Conservation (phyloP, 2,888 invertebrate genomes). For the Portevinia maculata region DNA sequence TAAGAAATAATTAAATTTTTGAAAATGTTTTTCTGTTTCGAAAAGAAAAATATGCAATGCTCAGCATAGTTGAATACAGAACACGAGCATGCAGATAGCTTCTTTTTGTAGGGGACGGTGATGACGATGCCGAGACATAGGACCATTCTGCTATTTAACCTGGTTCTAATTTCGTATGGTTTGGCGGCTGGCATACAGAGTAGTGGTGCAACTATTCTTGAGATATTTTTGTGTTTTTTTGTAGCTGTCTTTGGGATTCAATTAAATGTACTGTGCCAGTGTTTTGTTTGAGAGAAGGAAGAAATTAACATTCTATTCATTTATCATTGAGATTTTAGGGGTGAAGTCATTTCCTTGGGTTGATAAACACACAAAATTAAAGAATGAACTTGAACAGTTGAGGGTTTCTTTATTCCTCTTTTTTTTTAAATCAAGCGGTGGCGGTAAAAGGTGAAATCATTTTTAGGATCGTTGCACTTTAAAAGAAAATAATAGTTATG, state of each 20-base stretch:
- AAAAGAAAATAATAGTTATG: no score
- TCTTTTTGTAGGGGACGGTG: slow-evolving; percentile 47
- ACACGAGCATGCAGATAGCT: slow-evolving; percentile 38
- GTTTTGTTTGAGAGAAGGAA: slow-evolving; percentile 50
- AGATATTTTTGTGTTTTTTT: slow-evolving; percentile 56
- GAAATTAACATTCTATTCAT: slow-evolving; percentile 43
- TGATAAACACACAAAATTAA: slow-evolving; percentile 39
- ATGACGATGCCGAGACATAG: slow-evolving; percentile 62
- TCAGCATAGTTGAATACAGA: slow-evolving; percentile 17
- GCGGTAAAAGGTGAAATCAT: slow-evolving; percentile 13
- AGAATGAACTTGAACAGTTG: slow-evolving; percentile 60
- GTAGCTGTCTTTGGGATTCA: slow-evolving; percentile 47
- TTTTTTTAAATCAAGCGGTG: slow-evolving; percentile 2
- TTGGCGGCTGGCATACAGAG: slow-evolving; percentile 69
- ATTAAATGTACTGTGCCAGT: slow-evolving; percentile 56
- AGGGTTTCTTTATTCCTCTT: slow-evolving; percentile 8
- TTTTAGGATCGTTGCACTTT: slow-evolving; percentile 29
- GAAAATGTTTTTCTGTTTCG: slow-evolving; percentile 25
- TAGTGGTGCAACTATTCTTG: slow-evolving; percentile 69
- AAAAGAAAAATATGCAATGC: slow-evolving; percentile 49
- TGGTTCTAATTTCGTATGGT: slow-evolving; percentile 73
- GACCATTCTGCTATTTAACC: slow-evolving; percentile 71
- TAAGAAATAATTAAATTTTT: slow-evolving; percentile 42
- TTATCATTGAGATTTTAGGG: slow-evolving; percentile 73
- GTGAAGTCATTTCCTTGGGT: slow-evolving; percentile 71